Evolutionary conservation across 2,113 vertebrate genomes (phyloP), one percentile per base, ranked within the genome.

Genomic region (Amblyopsis rosae): DNA sequence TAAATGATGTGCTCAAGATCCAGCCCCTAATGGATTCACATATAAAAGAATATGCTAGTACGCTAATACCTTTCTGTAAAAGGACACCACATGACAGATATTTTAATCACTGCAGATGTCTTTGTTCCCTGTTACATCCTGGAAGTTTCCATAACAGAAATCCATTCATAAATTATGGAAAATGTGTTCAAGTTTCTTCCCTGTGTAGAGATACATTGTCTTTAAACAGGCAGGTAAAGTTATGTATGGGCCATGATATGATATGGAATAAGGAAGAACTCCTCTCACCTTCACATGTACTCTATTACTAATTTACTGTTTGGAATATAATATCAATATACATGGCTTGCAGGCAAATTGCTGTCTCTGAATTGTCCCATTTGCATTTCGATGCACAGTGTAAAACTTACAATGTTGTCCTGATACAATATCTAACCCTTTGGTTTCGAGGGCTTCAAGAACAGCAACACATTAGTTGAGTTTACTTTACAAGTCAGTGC

Each of bases 81-180:
- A 78, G 61, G 16, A 9, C 64, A 72, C 35, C 73, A 81, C 75
- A 69, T 72, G 65, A 59, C 81, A 84, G 73, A 62, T 50, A 60
- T 65, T 75, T 75, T 64, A 1, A 19, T 19, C 19, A 19, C 19
- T 19, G 19, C 19, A 19, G 19, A 19, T 78, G 66, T 70, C 86
- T 79, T 26, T 41, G 35, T 41, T 1, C 35, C 35, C 86, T 83
- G 80, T 82, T 85, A 41, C 35, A 41, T 7, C 35, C 35, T 41
- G 35, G 3, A 4, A 41, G 6, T 41, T 41, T 41, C 35, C 35
- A 41, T 41, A 41, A 41, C 35, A 12, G 59, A 35, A 71, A 81
- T 70, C 65, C 78, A 73, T 63, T 62, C 70, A 66, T 68, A 65
- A 76, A 63, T 66, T 64, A 47, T 62, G 58, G 62, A 48, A 66